Evolutionary conservation across 2,113 vertebrate genomes (phyloP), one percentile per base, ranked within the genome.

Genomic region (Microcebus murinus): DNA sequence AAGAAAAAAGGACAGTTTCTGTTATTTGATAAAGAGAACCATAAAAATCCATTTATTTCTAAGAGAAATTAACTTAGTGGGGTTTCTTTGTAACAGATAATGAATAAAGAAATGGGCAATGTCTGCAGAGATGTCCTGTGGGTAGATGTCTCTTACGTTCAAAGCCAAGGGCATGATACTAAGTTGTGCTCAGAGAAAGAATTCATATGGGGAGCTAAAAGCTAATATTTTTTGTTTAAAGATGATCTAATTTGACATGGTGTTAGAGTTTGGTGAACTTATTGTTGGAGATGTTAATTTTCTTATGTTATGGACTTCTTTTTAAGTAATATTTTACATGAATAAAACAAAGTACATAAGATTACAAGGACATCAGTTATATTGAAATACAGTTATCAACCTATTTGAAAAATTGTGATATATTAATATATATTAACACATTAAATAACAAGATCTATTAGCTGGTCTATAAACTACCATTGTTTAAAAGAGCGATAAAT

Each of bases 31-130:
- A 76, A 79, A 92, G 20, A n/a, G 42, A 68, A 45, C 50, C 70
- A 89, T 74, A 93, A 86, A 92, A 82, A 63, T 87, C 17, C 15
- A 65, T 96, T 88, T 57, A 65, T 97, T 88, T 57, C 71, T 81
- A 87, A 85, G 95, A 97, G 76, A 94, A 85, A 68, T 74, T 67
- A 90, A 61, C 23, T 79, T 81, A 68, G 11, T n/a, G 31, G 23
- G 23, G 18, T 97, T 84, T 95, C 34, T 70, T 90, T 74, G 18
- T 73, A 67, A 77, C 31, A 31, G 3, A 20, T 77, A 74, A 82
- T 39, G 18, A 71, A 52, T 68, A 55, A 84, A 95, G n/a, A 85
- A 85, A 67, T 42, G 13, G 45, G 36, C 14, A 34, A 10, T 61
- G 39, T 67, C 39, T 86, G 17, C 17, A 42, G 90, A 93, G 39